Base-by-base conservation (phyloP, 2,797 vertebrate genomes). In the Neoniphon sammara region DNA sequence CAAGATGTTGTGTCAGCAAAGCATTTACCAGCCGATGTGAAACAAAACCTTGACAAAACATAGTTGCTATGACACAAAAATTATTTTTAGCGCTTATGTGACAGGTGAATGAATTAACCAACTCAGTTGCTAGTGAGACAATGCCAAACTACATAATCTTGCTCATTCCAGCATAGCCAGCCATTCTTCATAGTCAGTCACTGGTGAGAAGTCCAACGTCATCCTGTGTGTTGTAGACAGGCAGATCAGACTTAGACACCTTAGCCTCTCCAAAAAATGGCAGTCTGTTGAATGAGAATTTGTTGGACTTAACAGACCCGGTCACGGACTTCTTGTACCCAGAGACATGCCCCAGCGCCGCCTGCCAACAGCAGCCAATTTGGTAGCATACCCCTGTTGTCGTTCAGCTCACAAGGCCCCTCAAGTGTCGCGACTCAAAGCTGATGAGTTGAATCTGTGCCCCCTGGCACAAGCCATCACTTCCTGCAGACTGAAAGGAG, bases 361-460 rank as follows among this genome's bases (percentile, higher is more conserved):
- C 36, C 67, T 65, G 59, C 73, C 73, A 88, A 61, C 63, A 66
- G 57, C 49, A 75, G 66, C 79, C 50, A 27, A 70, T 73, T 70
- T 67, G 64, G 61, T 83, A 66, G 75, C 60, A 66, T 58, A 49
- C 9, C 65, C 21, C 58, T 72, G 77, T 77, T 85, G 66, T 80
- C 44, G 14, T 66, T 62, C 50, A 55, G 65, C 66, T 75, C 76
- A 61, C 20, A 47, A 73, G 62, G 30, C 65, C 61, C 53, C 53
- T 82, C 46, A 70, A 82, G 59, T 78, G 79, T 75, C 73, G 23
- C 77, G 56, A 53, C 71, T 84, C 73, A 31, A 7, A 81, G 65
- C 80, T 81, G 87, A 86, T 86, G 83, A 83, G 66, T 73, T 78
- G 76, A 81, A 84, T 76, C 59, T 78, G 55, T 73, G 78, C 73